Evolutionary conservation across 2,797 vertebrate species (phyloP).

Genomic region (Enteromius mattozi): DNA sequence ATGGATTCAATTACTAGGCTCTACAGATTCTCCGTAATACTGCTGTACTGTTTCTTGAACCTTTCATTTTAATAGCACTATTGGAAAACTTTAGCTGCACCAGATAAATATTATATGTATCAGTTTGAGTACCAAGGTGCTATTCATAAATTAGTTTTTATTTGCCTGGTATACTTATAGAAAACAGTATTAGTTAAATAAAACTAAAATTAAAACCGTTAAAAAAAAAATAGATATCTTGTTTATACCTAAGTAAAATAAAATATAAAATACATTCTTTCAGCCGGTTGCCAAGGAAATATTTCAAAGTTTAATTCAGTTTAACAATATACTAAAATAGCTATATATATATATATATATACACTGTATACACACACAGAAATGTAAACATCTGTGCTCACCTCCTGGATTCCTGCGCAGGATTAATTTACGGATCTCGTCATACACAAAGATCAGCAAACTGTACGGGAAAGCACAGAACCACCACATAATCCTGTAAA

Average conservation of each 20-base stretch:
- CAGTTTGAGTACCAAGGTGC: not conserved
- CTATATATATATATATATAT: too few relatives aligned
- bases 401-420: constrained; percentile 87
- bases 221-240: not conserved
- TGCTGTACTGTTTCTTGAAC: not conserved
- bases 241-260: not conserved
- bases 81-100: not conserved
- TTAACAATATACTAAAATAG: not conserved
- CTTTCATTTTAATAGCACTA: not conserved
- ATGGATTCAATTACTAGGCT: not conserved
- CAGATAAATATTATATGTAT: not conserved
- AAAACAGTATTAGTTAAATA: not conserved
- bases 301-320: not conserved
- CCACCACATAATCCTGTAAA: constrained; percentile 87
- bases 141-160: not conserved
- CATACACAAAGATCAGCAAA: constrained; percentile 92
- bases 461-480: constrained; percentile 95
- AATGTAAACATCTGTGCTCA: constrained; percentile 63
- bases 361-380: not conserved
- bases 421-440: constrained; percentile 91
- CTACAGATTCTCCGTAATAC: not conserved
- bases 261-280: not conserved
- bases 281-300: not conserved
- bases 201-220: not conserved
- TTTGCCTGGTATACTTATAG: not conserved